These are phyloP conservation scores for Pangasius krempfi DNA, from an alignment of 2,797 vertebrate species.

Conservation along the genomic window DNA sequence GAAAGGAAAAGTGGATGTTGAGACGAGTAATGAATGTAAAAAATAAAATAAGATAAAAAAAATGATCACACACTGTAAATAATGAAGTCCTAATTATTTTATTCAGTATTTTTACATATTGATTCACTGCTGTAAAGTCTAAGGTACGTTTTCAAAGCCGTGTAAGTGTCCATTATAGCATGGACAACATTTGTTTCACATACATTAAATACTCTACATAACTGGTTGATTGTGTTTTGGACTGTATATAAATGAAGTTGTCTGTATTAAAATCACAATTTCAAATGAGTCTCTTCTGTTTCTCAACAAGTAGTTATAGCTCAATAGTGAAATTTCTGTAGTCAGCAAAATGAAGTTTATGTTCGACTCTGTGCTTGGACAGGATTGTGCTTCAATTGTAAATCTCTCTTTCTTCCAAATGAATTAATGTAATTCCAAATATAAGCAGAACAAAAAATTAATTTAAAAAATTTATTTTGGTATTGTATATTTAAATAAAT, in stretches of 20 bases:
- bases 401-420: not conserved
- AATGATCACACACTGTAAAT: not conserved
- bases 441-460: not conserved
- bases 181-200: not conserved
- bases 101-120: not conserved
- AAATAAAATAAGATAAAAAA: not conserved
- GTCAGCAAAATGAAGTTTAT: not conserved
- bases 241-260: slow-evolving; percentile 1
- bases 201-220: not conserved
- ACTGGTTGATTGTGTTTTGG: not conserved
- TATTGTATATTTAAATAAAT: not conserved
- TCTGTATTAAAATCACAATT: slow-evolving; percentile 20
- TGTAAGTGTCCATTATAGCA: not conserved
- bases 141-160: slow-evolving; percentile 8
- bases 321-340: not conserved
- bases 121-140: not conserved
- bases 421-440: not conserved
- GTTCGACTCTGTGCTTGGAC: not conserved
- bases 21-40: not conserved
- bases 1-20: not conserved
- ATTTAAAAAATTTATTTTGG: not conserved
- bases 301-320: not conserved
- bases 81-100: not conserved
- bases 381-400: not conserved
- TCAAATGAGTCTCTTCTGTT: slow-evolving; percentile 8